Conservation (phyloP, 2,888 invertebrate species). For the Conomelus anceps region DNA sequence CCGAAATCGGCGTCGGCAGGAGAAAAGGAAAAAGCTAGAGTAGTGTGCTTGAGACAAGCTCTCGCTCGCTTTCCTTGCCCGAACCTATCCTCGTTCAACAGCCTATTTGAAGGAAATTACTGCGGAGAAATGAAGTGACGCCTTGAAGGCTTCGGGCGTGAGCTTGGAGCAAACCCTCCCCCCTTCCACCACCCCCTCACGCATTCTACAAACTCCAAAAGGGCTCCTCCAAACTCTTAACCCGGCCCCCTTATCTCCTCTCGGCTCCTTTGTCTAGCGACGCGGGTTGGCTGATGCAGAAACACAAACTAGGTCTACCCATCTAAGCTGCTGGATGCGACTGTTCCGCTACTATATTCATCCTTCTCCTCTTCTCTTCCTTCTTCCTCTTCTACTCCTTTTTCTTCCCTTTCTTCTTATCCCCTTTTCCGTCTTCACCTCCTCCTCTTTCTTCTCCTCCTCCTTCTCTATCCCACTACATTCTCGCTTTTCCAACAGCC, state of each 20-base stretch:
- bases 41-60: neutral
- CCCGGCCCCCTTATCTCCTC: neutral
- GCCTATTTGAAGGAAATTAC: neutral
- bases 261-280: neutral
- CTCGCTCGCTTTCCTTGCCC: neutral
- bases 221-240: neutral
- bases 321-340: neutral
- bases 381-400: neutral
- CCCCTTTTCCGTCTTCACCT: neutral
- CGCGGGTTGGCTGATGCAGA: neutral
- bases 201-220: neutral
- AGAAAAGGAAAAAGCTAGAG: neutral
- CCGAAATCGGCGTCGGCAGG: neutral
- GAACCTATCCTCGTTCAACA: neutral
- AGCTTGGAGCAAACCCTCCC: neutral
- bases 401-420: neutral
- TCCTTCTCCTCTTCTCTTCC: neutral
- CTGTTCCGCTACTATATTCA: neutral
- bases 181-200: neutral
- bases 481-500: too few relatives aligned
- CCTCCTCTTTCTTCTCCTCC: neutral
- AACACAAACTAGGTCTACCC: too few relatives aligned
- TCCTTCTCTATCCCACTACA: too few relatives aligned
- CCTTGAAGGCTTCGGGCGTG: neutral
- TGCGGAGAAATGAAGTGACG: neutral